Percentiles rank a stretch among this genome's conserved stretches.
Evolutionary conservation across 2,888 invertebrate genomes (phyloP).

Genomic region (Ennomos erosarius): DNA sequence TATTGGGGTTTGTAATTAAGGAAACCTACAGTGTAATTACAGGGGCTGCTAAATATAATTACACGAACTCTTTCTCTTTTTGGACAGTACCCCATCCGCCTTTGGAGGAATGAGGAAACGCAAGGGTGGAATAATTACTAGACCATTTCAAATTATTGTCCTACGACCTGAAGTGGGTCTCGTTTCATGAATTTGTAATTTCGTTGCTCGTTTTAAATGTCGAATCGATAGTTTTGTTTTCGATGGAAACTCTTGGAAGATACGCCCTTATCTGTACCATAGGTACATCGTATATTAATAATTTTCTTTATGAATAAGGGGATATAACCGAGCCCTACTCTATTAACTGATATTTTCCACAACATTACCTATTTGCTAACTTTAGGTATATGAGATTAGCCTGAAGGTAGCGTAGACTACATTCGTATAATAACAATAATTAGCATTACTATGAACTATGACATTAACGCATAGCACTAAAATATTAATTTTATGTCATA

Average conservation of each 20-base stretch:
- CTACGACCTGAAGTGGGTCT: conserved; percentile 10
- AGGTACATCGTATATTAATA: too few species aligned
- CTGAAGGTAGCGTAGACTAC: too few species aligned
- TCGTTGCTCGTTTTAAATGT: conserved; percentile 15
- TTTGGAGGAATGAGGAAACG: conserved; percentile 35
- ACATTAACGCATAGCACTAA: too few species aligned
- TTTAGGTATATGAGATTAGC: too few species aligned
- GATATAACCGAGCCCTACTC: too few species aligned
- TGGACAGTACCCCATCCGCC: conserved; percentile 62
- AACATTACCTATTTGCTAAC: too few species aligned
- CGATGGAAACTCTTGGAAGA: not conserved
- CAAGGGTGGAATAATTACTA: conserved; percentile 44
- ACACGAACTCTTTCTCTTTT: conserved; percentile 73
- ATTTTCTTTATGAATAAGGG: too few species aligned
- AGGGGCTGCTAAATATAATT: conserved; percentile 84
- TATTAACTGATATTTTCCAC: too few species aligned
- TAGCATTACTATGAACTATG: too few species aligned
- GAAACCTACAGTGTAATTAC: conserved; percentile 81
- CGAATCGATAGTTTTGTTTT: conserved; percentile 24
- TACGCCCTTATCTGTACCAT: not conserved
- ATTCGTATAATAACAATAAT: too few species aligned
- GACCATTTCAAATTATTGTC: conserved; percentile 30
- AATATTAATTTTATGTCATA: too few species aligned
- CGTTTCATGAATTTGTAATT: conserved; percentile 29
- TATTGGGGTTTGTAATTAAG: conserved; percentile 80